A percentile compares a stretch with the other conserved stretches of the same genome.
phyloP scores from a whole-genome alignment of 2,888 invertebrate species.

The Dorcus parallelipipedus region DNA sequence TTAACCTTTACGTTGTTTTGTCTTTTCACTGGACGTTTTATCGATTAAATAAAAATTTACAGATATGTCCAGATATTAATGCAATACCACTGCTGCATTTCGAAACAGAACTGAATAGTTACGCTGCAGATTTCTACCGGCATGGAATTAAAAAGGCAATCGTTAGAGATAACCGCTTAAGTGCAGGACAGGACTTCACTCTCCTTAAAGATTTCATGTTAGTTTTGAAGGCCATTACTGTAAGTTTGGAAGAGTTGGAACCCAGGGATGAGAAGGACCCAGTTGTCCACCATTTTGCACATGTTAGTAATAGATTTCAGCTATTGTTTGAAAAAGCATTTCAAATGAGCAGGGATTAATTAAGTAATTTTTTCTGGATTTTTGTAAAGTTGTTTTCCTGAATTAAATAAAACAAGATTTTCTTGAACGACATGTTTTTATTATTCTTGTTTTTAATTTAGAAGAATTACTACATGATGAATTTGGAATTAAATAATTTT shows the following conservation, averaged over 20 bases:
- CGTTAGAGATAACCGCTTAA: conserved; percentile 17
- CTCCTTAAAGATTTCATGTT: conserved; percentile 18
- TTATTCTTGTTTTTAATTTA: no score
- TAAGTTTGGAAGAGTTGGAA: conserved; percentile 21
- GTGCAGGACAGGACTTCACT: conserved; percentile 16
- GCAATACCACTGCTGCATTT: conserved; percentile 18
- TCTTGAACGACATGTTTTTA: no score
- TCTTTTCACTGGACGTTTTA: background rate
- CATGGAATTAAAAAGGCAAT: conserved; percentile 19
- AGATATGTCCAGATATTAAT: conserved; percentile 21
- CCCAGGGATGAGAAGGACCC: conserved; percentile 12
- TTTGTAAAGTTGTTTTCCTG: no score
- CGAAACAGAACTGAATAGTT: conserved; percentile 14
- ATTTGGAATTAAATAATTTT: no score
- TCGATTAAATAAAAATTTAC: conserved; percentile 1
- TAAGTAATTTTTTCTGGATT: no score
- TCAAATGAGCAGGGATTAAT: background rate
- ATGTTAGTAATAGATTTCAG: conserved; percentile 2
- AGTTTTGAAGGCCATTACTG: conserved; percentile 16
- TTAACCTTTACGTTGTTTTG: no score
- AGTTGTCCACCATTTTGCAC: conserved; percentile 10
- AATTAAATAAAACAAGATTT: no score
- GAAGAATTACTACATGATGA: no score
- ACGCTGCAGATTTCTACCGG: conserved; percentile 21
- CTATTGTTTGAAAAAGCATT: background rate